These are phyloP conservation scores for Melanchra persicariae DNA, from an alignment of 2,888 invertebrate species.

Conservation along the genomic window DNA sequence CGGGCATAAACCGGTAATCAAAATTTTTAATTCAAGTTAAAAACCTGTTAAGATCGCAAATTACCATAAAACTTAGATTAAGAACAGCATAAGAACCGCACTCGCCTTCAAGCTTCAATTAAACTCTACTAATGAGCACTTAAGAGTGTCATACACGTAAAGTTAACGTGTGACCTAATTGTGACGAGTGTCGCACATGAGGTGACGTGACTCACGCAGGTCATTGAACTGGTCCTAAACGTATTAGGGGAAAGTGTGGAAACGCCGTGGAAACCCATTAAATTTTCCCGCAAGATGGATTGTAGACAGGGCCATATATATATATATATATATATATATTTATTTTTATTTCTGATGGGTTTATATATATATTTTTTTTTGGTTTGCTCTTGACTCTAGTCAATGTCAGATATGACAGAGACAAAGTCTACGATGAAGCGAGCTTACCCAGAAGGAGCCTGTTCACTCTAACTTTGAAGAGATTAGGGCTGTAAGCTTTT, in stretches of 20 bases:
- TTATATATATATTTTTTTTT: no score
- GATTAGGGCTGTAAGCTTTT: no score
- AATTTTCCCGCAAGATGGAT: conserved; percentile 2
- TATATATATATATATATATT: no score
- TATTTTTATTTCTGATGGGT: no score
- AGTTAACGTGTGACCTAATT: conserved; percentile 82
- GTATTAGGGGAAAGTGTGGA: conserved; percentile 65
- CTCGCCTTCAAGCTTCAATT: conserved; percentile 5
- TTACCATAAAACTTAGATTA: conserved; percentile 13
- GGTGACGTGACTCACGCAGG: conserved; percentile 66
- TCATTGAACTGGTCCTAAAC: conserved; percentile 74
- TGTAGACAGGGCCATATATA: background rate
- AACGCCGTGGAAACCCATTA: conserved; percentile 24
- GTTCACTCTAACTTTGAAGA: no score
- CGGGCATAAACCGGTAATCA: no score
- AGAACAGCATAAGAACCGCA: background rate
- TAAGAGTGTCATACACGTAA: conserved; percentile 37
- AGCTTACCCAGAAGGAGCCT: no score
- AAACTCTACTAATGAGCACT: conserved; percentile 38
- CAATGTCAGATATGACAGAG: no score
- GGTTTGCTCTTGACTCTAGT: no score
- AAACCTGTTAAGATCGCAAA: background rate
- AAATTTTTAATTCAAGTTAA: background rate
- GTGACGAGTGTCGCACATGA: conserved; percentile 64
- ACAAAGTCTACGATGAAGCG: no score